phyloP scores from a whole-genome alignment of 1,140 invertebrate species.

The Centruroides vittatus region DNA sequence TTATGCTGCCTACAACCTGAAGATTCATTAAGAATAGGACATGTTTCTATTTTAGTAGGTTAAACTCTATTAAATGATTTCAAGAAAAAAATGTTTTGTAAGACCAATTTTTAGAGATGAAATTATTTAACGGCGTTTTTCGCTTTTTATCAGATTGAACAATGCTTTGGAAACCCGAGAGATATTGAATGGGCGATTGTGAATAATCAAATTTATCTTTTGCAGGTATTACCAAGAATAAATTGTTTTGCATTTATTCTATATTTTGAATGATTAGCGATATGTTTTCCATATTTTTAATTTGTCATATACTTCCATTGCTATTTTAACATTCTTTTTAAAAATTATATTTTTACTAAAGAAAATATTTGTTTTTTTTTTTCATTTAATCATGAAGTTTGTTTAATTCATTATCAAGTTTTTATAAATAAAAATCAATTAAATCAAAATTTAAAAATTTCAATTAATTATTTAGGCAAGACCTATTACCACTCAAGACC shows the following conservation, averaged over 20 bases:
- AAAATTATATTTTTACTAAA: not conserved
- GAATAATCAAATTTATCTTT: slow-evolving; percentile 5
- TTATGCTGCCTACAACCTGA: slow-evolving; percentile 2
- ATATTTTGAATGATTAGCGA: too few species aligned
- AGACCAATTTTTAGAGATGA: not conserved
- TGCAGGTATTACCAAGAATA: slow-evolving; percentile 1
- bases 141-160: slow-evolving; percentile 2
- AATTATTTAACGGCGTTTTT: not conserved
- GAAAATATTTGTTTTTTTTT: too few species aligned
- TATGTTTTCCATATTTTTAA: not conserved
- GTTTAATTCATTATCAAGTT: too few species aligned
- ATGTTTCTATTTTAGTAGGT: slow-evolving; percentile 4
- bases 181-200: slow-evolving; percentile 19
- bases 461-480: slow-evolving; percentile 4
- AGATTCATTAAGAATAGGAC: not conserved
- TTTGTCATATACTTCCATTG: not conserved
- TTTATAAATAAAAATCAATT: too few species aligned
- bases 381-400: too few species aligned
- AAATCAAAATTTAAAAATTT: too few species aligned
- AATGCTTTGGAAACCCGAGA: slow-evolving; percentile 5
- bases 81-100: too few species aligned
- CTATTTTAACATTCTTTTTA: not conserved
- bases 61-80: not conserved
- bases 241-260: too few species aligned
- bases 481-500: slow-evolving; percentile 13